A percentile compares a stretch with the other conserved stretches of the same genome.
Conservation (phyloP, 2,113 vertebrate genomes). For the Mohoua ochrocephala region DNA sequence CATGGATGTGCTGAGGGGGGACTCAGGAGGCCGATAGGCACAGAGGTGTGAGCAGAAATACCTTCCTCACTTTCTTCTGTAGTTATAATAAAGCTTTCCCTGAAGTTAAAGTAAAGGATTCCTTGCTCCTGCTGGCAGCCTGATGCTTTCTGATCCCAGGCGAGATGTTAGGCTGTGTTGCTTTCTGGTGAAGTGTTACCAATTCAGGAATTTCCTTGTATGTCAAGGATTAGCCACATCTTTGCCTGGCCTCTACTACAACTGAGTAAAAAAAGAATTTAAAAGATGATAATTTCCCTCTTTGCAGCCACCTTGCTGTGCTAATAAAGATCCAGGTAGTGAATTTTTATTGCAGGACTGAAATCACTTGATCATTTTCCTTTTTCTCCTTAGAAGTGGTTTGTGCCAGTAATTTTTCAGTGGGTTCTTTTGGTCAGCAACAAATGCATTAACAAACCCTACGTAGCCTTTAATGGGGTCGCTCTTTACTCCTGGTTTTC, state of each 20-base stretch:
- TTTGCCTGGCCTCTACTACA: background rate
- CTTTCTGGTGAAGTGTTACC: background rate
- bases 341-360: background rate
- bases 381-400: background rate
- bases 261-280: background rate
- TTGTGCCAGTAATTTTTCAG: background rate
- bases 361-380: accelerated
- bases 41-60: background rate
- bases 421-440: background rate
- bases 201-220: background rate
- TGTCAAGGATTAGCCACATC: background rate
- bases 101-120: background rate
- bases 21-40: background rate
- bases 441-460: background rate
- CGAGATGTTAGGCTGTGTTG: background rate
- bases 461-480: background rate
- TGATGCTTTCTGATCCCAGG: background rate
- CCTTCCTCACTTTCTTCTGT: background rate
- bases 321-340: background rate
- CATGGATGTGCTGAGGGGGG: background rate
- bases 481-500: background rate
- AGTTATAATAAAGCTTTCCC: background rate
- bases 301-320: background rate
- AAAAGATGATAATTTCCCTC: accelerated
- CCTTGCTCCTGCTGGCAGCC: background rate